Percentiles rank a stretch among this genome's conserved stretches.
phyloP scores from a whole-genome alignment of 2,888 invertebrate genomes.

The Amorpha juglandis region DNA sequence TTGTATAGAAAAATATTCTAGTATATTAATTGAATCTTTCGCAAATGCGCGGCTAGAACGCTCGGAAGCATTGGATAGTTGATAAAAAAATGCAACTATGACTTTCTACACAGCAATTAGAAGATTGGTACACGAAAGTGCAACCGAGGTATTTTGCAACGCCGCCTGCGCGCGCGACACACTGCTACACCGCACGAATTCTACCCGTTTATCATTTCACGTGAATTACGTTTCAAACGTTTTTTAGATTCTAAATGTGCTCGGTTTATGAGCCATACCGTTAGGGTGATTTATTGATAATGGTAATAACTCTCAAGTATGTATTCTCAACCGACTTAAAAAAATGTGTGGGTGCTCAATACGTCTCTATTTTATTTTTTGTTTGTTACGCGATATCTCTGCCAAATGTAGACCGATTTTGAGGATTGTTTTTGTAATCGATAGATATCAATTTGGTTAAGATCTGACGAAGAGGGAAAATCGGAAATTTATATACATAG shows the following conservation, averaged over 20 bases:
- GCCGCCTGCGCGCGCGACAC: conserved; percentile 3
- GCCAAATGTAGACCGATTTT: too few relatives aligned
- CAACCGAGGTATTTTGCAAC: conserved; percentile 25
- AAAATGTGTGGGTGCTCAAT: background rate
- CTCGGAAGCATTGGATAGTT: conserved; percentile 49
- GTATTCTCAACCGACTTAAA: too few relatives aligned
- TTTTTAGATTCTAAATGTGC: background rate
- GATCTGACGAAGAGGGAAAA: too few relatives aligned
- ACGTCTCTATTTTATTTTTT: too few relatives aligned
- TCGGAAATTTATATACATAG: too few relatives aligned
- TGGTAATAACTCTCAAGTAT: background rate
- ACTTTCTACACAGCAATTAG: conserved; percentile 80
- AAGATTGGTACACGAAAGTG: conserved; percentile 81
- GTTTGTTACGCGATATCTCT: too few relatives aligned
- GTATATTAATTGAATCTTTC: conserved; percentile 8
- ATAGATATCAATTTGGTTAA: too few relatives aligned
- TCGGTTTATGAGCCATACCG: background rate
- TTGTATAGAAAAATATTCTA: background rate
- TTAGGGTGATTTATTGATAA: background rate
- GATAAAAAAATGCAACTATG: conserved; percentile 59
- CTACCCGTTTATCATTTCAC: conserved; percentile 12
- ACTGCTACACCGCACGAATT: background rate
- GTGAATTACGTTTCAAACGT: conserved; percentile 11
- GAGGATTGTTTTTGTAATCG: too few relatives aligned
- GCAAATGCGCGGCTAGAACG: conserved; percentile 34